These are phyloP conservation scores for Sarcophilus harrisii DNA, from an alignment of 2,797 vertebrate genomes.

Conservation along the genomic window DNA sequence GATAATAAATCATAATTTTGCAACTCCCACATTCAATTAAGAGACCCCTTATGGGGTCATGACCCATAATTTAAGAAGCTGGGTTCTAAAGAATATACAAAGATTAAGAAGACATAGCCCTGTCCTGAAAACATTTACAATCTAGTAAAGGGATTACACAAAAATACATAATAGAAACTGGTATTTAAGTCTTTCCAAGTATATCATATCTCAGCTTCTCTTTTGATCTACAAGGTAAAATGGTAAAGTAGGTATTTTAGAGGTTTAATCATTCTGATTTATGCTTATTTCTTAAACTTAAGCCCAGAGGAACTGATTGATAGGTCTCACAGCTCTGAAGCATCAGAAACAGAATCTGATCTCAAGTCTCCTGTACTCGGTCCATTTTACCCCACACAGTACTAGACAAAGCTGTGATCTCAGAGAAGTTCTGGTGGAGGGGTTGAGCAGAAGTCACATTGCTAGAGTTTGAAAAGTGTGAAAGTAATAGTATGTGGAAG, in stretches of 20 bases:
- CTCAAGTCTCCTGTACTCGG: neutral
- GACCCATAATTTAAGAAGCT: too few species aligned
- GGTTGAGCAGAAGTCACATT: neutral
- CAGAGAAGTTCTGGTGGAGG: neutral
- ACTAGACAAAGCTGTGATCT: neutral
- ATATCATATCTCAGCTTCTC: neutral
- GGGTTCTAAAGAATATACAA: neutral
- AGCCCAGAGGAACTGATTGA: neutral
- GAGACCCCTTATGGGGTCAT: too few species aligned
- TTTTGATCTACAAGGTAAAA: neutral
- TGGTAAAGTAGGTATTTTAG: neutral
- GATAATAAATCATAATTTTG: too few species aligned
- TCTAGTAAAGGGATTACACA: neutral
- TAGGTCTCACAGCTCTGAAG: neutral
- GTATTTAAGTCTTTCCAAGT: neutral
- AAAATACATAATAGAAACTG: neutral
- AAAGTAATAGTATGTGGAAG: neutral
- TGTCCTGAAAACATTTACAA: neutral
- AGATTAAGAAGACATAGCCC: neutral
- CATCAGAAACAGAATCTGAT: neutral
- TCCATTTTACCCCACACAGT: neutral
- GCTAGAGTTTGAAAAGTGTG: neutral
- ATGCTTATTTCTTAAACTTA: neutral
- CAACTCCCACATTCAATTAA: too few species aligned
- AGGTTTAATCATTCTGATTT: neutral